Percentiles rank a stretch among this genome's conserved stretches.
Evolutionary conservation across 2,888 invertebrate species (phyloP).

Genomic region (Anorthoa munda): DNA sequence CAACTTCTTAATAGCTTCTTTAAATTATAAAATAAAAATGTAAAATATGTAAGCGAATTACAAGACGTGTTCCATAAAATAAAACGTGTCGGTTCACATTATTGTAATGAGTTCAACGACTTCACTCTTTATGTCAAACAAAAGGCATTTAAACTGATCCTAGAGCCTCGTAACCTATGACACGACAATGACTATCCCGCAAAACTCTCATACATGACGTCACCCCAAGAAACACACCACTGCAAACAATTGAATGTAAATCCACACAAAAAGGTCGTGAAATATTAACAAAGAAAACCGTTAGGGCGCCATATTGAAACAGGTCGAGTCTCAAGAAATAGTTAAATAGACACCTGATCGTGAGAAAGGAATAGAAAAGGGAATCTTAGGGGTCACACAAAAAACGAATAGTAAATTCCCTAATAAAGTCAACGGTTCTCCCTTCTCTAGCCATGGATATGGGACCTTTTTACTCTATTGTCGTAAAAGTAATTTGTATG

Average conservation of each 20-base stretch:
- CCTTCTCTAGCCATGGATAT: conserved; percentile 58
- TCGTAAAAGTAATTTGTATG: conserved; percentile 72
- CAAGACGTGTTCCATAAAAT: conserved; percentile 21
- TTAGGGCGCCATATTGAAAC: conserved; percentile 80
- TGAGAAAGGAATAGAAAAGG: conserved; percentile 77
- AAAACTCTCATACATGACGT: conserved; percentile 56
- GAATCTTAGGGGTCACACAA: conserved; percentile 63
- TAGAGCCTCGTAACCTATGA: conserved; percentile 40
- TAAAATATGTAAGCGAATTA: conserved; percentile 25
- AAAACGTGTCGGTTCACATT: conserved; percentile 38
- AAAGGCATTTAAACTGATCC: conserved; percentile 59
- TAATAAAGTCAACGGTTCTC: conserved; percentile 67
- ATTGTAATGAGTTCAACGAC: conserved; percentile 59
- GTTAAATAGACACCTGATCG: conserved; percentile 84
- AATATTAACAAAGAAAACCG: conserved; percentile 78
- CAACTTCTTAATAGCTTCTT: conserved; percentile 1
- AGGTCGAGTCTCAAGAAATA: conserved; percentile 77
- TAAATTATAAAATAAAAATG: conserved; percentile 18
- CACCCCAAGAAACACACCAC: conserved; percentile 65
- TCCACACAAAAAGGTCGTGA: conserved; percentile 72
- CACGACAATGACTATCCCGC: conserved; percentile 47
- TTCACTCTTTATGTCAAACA: conserved; percentile 37
- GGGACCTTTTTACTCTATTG: conserved; percentile 56
- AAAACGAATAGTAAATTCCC: conserved; percentile 66
- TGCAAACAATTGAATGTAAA: conserved; percentile 68